Base-by-base conservation (phyloP, 2,888 invertebrate genomes). In the Leptinotarsa peninsularis region DNA sequence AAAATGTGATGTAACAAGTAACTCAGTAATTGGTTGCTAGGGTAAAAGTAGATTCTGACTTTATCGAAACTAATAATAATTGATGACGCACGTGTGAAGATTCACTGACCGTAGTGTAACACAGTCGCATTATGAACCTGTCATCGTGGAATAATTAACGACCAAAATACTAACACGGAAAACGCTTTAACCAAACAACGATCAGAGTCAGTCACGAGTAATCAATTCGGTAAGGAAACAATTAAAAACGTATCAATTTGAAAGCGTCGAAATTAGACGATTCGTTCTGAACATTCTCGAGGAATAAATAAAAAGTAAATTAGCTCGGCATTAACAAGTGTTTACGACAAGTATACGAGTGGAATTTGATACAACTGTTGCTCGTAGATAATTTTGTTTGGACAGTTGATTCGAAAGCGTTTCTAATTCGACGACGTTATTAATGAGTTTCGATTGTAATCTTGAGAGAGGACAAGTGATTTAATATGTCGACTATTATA, bases 241-340 rank as follows among this genome's bases (percentile, higher is more conserved):
- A 63, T 43, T 63, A 63, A 63, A 33, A 33, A 63, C 33, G 2
- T 43, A 63, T 63, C 63, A 63, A 33, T 63, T 63, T 27, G 17
- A 33, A 63, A 63, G 63, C 33, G 27, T 63, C 18, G 33, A 63
- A 63, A 63, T 4, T 17, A 63, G 27, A 10, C n/a, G 27, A 63
- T 33, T 63, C 63, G 33, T 33, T 43, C 63, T 17, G n/a, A 33
- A 43, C 33, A 63, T 33, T 17, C 63, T 63, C 27, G 43, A 33
- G 27, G 63, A 63, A 63, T 68, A 67, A 67, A 49, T 50, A 54
- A 27, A 50, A 68, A 68, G 5, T 68, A 52, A 68, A 68, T 68
- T 23, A 68, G 68, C 68, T 23, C 23, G 68, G 52, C 68, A 54
- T 17, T 52, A 52, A 68, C 58, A 23, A 14, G 52, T 63, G 63